Percentiles rank a stretch among this genome's conserved stretches.
These are phyloP conservation scores for Micropterix aruncella DNA, from an alignment of 2,888 invertebrate genomes.

Conservation along the genomic window DNA sequence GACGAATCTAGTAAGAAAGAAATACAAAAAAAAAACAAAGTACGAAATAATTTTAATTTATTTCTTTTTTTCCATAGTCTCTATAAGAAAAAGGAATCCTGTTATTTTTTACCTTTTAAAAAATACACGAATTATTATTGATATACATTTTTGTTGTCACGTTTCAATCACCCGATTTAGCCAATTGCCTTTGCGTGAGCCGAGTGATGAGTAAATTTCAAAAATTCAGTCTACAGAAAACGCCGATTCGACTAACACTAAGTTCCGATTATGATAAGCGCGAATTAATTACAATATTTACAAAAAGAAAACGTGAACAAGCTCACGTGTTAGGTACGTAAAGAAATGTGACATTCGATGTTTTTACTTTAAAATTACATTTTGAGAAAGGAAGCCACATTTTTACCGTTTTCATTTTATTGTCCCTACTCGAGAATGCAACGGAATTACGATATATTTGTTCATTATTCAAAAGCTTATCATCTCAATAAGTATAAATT, in stretches of 20 bases:
- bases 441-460: too few species aligned
- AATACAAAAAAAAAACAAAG: slow-evolving; percentile 8
- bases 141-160: neutral
- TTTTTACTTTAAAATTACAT: too few species aligned
- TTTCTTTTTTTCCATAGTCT: slow-evolving; percentile 11
- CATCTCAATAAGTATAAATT: too few species aligned
- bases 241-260: slow-evolving; percentile 12
- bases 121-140: slow-evolving; percentile 10
- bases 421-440: too few species aligned
- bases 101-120: slow-evolving; percentile 12
- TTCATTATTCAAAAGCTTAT: too few species aligned
- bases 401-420: too few species aligned
- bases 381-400: too few species aligned
- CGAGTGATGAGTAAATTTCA: slow-evolving; percentile 11
- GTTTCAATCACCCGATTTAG: neutral
- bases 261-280: slow-evolving; percentile 8
- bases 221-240: slow-evolving; percentile 12
- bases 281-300: slow-evolving; percentile 12
- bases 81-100: slow-evolving; percentile 12
- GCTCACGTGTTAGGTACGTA: too few species aligned
- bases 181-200: too few species aligned
- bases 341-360: too few species aligned
- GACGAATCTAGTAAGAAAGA: neutral
- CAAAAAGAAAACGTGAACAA: too few species aligned
- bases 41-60: slow-evolving; percentile 12